phyloP scores from a whole-genome alignment of 2,888 invertebrate genomes.

The Elysia crispata region DNA sequence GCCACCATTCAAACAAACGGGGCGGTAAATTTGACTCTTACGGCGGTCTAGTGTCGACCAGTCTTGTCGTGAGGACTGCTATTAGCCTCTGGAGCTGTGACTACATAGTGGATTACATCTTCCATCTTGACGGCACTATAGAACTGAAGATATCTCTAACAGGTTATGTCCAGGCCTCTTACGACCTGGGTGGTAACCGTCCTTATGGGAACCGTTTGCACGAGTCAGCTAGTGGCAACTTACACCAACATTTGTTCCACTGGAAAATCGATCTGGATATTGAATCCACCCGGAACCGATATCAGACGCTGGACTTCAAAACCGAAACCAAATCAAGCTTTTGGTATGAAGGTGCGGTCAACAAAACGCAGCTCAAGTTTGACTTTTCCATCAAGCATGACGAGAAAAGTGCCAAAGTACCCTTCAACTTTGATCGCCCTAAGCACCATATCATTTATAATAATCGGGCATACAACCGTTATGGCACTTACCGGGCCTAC shows the following conservation, averaged over 20 bases:
- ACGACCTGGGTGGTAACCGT: conserved; percentile 59
- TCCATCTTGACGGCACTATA: conserved; percentile 70
- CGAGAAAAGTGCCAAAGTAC: conserved; percentile 62
- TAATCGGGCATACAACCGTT: conserved; percentile 59
- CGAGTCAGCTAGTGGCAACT: conserved; percentile 61
- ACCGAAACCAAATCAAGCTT: conserved; percentile 46
- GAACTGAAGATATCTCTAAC: conserved; percentile 65
- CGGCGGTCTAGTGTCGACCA: conserved; percentile 63
- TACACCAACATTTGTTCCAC: conserved; percentile 70
- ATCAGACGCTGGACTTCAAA: conserved; percentile 60
- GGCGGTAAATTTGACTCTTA: conserved; percentile 53
- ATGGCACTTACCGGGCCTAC: conserved; percentile 56
- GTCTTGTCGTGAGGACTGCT: conserved; percentile 66
- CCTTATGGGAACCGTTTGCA: conserved; percentile 63
- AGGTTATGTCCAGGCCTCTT: conserved; percentile 69
- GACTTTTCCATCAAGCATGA: conserved; percentile 54
- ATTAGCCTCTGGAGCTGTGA: conserved; percentile 68
- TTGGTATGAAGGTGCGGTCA: conserved; percentile 50
- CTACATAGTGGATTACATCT: conserved; percentile 71
- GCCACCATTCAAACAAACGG: conserved; percentile 63
- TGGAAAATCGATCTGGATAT: conserved; percentile 73
- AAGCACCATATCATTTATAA: conserved; percentile 64
- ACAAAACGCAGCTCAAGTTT: conserved; percentile 61
- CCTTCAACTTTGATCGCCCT: conserved; percentile 58
- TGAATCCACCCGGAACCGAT: conserved; percentile 63